phyloP scores from a whole-genome alignment of 2,888 invertebrate genomes.

The Ceriagrion tenellum region DNA sequence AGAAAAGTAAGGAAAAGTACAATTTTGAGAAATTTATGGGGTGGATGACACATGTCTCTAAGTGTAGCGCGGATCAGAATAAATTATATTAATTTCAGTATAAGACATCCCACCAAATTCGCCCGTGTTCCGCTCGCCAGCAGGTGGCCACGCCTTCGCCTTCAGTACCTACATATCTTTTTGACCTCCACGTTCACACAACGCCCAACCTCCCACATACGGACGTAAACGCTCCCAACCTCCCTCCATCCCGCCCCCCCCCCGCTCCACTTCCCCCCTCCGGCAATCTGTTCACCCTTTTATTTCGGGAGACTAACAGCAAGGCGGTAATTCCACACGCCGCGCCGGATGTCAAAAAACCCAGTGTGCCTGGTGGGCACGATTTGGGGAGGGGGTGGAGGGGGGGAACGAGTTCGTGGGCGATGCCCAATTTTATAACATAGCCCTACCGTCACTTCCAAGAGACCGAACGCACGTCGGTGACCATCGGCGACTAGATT shows the following conservation, averaged over 20 bases:
- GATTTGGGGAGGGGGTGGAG: not conserved
- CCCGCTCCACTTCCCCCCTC: not conserved
- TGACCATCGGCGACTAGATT: no score
- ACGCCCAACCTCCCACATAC: not conserved
- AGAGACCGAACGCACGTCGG: no score
- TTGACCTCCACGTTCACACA: not conserved
- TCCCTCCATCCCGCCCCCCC: no score
- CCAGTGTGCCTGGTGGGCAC: no score
- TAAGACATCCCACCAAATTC: no score
- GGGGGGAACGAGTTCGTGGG: not conserved
- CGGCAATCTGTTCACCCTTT: not conserved
- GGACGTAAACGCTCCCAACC: not conserved
- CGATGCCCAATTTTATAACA: not conserved
- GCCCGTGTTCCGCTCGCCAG: no score
- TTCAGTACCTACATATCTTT: not conserved
- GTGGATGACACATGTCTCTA: no score
- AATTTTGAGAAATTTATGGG: no score
- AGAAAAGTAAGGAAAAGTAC: no score
- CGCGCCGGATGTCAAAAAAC: constrained; percentile 26
- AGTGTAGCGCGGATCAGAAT: no score
- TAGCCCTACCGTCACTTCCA: no score
- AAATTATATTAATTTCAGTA: no score
- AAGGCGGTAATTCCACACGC: not conserved
- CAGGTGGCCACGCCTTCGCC: not conserved
- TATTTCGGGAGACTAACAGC: not conserved